Conservation (phyloP, 2,113 vertebrate genomes). For the Nestor notabilis region DNA sequence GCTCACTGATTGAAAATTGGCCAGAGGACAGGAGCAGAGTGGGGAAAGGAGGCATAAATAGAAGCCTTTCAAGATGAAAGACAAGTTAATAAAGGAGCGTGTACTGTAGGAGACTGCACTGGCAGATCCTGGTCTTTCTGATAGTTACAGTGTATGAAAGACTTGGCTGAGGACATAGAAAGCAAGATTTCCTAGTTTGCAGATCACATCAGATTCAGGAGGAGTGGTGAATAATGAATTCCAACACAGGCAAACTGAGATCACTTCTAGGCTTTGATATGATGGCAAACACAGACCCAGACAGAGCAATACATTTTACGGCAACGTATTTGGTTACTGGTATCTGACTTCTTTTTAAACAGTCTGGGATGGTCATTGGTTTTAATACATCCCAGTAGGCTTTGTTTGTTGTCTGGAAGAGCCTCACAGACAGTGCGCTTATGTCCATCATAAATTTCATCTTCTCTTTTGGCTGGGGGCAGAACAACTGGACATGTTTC, state of each 20-base stretch:
- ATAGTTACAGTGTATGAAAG: slow-evolving; percentile 65
- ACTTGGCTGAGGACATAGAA: slow-evolving; percentile 63
- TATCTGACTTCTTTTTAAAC: slow-evolving; percentile 7
- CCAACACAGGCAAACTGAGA: background rate
- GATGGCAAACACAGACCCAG: slow-evolving; percentile 42
- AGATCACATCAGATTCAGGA: slow-evolving; percentile 44
- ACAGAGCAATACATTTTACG: background rate
- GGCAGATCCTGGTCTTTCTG: slow-evolving; percentile 66
- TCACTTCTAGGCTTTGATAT: background rate
- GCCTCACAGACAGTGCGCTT: background rate
- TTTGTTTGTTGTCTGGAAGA: slow-evolving; percentile 34
- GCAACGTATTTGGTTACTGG: background rate
- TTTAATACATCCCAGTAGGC: slow-evolving; percentile 37
- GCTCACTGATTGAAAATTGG: slow-evolving; percentile 66
- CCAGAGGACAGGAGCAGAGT: slow-evolving; percentile 66
- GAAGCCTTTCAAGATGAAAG: slow-evolving; percentile 71
- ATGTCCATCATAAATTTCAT: background rate
- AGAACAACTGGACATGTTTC: background rate
- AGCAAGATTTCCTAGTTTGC: slow-evolving; percentile 59
- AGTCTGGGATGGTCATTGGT: slow-evolving; percentile 17
- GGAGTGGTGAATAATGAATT: slow-evolving; percentile 41
- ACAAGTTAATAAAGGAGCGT: slow-evolving; percentile 67
- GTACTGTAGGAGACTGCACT: slow-evolving; percentile 67
- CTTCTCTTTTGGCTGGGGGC: background rate
- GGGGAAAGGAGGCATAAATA: slow-evolving; percentile 67